Evolutionary conservation across 1,140 invertebrate genomes (phyloP).

Genomic region (Pseudobourletiella spinata): DNA sequence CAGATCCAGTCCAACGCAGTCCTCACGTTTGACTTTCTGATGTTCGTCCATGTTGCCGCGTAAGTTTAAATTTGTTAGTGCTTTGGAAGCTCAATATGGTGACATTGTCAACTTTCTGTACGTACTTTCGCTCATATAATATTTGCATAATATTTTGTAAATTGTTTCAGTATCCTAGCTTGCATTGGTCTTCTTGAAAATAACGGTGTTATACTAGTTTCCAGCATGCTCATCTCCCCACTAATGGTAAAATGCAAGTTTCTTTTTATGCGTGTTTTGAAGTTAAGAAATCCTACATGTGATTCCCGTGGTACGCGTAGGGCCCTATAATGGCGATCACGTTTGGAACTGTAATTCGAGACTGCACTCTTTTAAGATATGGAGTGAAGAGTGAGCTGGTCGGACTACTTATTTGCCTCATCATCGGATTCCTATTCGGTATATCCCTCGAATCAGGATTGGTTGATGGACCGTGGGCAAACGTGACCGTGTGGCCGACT

Average conservation of each 20-base stretch:
- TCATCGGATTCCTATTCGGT: slow-evolving; percentile 70
- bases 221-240: slow-evolving; percentile 78
- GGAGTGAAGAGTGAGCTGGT: slow-evolving; percentile 58
- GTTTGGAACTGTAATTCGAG: slow-evolving; percentile 69
- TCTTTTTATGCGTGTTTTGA: not conserved
- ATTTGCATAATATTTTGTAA: too few species aligned
- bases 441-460: slow-evolving; percentile 59
- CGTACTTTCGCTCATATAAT: too few species aligned
- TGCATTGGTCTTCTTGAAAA: slow-evolving; percentile 68
- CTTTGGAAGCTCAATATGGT: too few species aligned
- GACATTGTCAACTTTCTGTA: not conserved
- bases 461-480: slow-evolving; percentile 47
- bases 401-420: slow-evolving; percentile 60
- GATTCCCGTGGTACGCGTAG: too few species aligned
- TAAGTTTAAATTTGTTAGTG: slow-evolving; percentile 45
- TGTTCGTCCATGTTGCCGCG: slow-evolving; percentile 68
- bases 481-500: slow-evolving; percentile 59
- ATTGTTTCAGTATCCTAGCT: slow-evolving; percentile 45
- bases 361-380: slow-evolving; percentile 53
- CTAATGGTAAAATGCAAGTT: slow-evolving; percentile 52
- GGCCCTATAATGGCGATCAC: slow-evolving; percentile 76
- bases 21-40: slow-evolving; percentile 71
- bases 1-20: slow-evolving; percentile 64
- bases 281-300: too few species aligned
- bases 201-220: slow-evolving; percentile 69